phyloP scores from a whole-genome alignment of 2,888 invertebrate species.

The Drosophila nr. medialis region DNA sequence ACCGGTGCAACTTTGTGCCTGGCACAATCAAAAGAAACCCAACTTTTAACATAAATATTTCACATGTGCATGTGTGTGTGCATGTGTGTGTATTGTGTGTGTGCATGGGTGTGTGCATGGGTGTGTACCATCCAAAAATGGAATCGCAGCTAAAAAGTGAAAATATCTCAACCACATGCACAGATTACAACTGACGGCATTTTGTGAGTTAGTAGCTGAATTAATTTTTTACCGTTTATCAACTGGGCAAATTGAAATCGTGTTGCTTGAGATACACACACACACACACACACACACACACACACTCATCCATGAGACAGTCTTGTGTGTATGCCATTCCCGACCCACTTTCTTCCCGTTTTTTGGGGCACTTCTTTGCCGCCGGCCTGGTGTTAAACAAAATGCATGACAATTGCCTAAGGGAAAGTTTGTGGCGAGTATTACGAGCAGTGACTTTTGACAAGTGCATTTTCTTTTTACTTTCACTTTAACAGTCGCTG shows the following conservation, averaged over 20 bases:
- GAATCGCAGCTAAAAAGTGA: conserved; percentile 67
- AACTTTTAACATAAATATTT: conserved; percentile 67
- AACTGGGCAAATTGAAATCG: conserved; percentile 75
- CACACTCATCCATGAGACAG: neutral
- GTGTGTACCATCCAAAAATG: conserved; percentile 14
- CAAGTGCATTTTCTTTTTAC: conserved; percentile 32
- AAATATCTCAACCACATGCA: conserved; percentile 51
- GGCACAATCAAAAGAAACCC: conserved; percentile 73
- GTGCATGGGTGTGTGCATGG: conserved; percentile 3
- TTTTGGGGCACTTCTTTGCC: conserved; percentile 16
- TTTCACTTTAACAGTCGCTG: neutral
- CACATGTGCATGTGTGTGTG: conserved; percentile 18
- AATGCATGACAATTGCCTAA: conserved; percentile 22
- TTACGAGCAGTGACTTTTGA: conserved; percentile 40
- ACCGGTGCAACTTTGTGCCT: conserved; percentile 70
- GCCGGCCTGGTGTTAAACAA: conserved; percentile 41
- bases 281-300: neutral
- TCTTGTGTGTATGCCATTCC: conserved; percentile 44
- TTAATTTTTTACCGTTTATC: conserved; percentile 76
- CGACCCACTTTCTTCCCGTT: conserved; percentile 62
- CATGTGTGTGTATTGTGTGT: neutral
- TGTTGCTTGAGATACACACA: conserved; percentile 35
- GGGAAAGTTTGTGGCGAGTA: conserved; percentile 19
- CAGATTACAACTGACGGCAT: conserved; percentile 52
- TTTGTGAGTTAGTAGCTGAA: conserved; percentile 57